Base-by-base conservation (phyloP, 2,888 invertebrate species). In the Leucophora obtusa region DNA sequence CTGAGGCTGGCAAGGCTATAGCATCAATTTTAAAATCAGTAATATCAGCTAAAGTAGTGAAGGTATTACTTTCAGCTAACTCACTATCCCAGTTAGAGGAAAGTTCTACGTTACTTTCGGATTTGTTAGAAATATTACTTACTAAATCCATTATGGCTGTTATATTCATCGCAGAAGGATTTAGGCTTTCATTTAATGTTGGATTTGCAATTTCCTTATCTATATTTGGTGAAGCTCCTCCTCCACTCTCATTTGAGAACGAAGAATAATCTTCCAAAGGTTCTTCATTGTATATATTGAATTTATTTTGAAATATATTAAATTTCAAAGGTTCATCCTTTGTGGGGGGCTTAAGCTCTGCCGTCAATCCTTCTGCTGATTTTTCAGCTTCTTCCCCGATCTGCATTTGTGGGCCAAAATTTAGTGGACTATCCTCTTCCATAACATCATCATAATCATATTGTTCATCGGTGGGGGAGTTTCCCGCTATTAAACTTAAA, bases 281-380 rank as follows among this genome's bases (percentile, higher is more conserved):
- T 33, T 83, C 83, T 28, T 83, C 83, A 35, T 71, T 71, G 47
- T 79, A 84, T 51, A 86, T 87, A 53, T 87, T 86, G 83, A 87
- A 89, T 77, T 87, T 89, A 65, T 86, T 87, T 50, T 88, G 83
- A 73, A 90, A 90, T 73, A 90, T 88, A 72, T 89, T 89, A 54
- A 90, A 89, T 77, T 90, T 90, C 28, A 90, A 81, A 0, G 90
- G 90, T 6, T 87, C 89, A 83, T 89, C 89, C 76, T 85, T 85
- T 21, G 83, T 84, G 73, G 87, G 88, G n/a, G 80, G 66, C 10
- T 73, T 82, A 70, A 85, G 66, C 53, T 63, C 70, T 5, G 65
- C 60, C 14, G 51, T 35, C 38, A 74, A 47, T 6, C 43, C 63
- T 28, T 66, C 72, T 54, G 17, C 24, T 24, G 72, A 63, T 43